phyloP scores from a whole-genome alignment of 2,113 vertebrate species.

The Neogobius melanostomus region DNA sequence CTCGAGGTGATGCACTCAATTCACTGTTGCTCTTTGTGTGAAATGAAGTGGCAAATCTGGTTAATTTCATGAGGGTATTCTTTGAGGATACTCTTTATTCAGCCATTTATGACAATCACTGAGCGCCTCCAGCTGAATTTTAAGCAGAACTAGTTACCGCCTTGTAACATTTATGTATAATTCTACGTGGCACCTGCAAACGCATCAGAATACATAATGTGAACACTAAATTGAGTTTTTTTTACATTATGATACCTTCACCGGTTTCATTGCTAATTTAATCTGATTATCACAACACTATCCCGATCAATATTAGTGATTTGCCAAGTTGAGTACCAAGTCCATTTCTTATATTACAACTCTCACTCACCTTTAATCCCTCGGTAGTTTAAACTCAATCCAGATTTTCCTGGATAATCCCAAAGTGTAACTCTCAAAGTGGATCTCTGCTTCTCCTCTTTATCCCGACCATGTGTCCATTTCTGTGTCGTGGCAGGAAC shows the following conservation, averaged over 20 bases:
- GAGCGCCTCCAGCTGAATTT: too few relatives aligned
- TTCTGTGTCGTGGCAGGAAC: background rate
- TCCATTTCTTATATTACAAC: background rate
- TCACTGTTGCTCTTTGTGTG: background rate
- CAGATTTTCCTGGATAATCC: background rate
- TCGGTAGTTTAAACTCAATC: background rate
- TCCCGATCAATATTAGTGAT: too few relatives aligned
- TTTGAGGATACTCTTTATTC: background rate
- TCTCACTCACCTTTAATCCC: constrained; percentile 38
- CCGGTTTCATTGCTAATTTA: too few relatives aligned
- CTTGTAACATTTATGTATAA: too few relatives aligned
- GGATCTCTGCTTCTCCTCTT: background rate
- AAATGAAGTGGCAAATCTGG: background rate
- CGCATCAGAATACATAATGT: too few relatives aligned
- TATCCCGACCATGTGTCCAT: constrained; percentile 35
- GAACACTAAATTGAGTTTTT: too few relatives aligned
- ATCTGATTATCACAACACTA: too few relatives aligned
- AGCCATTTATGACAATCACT: background rate
- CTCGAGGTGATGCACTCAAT: background rate
- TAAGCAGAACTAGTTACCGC: too few relatives aligned
- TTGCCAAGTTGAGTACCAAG: background rate
- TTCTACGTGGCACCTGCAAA: too few relatives aligned
- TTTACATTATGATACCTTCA: too few relatives aligned
- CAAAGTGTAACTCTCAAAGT: background rate
- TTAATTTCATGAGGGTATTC: too few relatives aligned